Conservation (phyloP, 2,888 invertebrate genomes). For the Eudasyphora cyanicolor region DNA sequence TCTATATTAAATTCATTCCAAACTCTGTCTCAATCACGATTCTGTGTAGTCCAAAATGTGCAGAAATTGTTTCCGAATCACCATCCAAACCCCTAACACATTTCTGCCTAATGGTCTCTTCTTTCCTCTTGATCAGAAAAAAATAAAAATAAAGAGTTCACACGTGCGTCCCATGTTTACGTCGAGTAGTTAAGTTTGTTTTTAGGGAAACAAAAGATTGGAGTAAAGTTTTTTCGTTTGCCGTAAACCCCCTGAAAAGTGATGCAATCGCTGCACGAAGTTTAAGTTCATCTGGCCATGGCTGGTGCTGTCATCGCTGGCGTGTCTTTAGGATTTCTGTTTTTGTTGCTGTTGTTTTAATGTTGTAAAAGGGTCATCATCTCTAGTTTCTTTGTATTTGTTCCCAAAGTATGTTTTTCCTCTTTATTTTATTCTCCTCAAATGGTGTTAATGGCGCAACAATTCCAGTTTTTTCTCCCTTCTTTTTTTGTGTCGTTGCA, state of each 20-base stretch:
- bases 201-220: conserved; percentile 40
- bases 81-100: not conserved
- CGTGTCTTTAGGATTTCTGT: conserved; percentile 14
- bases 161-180: conserved; percentile 44
- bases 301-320: conserved; percentile 45
- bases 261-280: conserved; percentile 60
- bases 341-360: conserved; percentile 4
- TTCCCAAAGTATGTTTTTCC: not conserved
- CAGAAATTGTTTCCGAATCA: not conserved
- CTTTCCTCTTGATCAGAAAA: conserved; percentile 26
- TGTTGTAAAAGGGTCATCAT: conserved; percentile 50
- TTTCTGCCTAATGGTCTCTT: not conserved
- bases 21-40: no score
- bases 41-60: no score
- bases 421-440: conserved; percentile 11
- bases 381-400: conserved; percentile 17
- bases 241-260: not conserved
- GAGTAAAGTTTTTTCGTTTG: not conserved
- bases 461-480: conserved; percentile 14
- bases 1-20: no score
- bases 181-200: not conserved
- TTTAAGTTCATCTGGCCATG: conserved; percentile 58
- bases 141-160: no score
- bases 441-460: conserved; percentile 61
- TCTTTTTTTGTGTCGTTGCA: conserved; percentile 2